These are phyloP conservation scores for Volucella inanis DNA, from an alignment of 2,888 invertebrate species.

Conservation along the genomic window DNA sequence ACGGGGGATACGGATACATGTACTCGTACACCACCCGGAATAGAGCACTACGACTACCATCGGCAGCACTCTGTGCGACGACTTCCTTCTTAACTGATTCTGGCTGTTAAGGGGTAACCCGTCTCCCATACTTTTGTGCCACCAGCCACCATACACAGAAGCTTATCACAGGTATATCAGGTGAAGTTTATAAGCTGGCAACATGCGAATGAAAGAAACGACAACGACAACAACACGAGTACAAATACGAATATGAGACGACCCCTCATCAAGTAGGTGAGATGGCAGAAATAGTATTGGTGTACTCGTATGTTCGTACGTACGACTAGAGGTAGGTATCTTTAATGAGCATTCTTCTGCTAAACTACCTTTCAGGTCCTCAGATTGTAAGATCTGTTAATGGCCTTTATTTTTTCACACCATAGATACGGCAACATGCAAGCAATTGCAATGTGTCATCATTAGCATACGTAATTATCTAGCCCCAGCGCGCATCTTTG, in stretches of 20 bases:
- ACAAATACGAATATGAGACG: too few relatives aligned
- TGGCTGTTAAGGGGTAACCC: slow-evolving; percentile 42
- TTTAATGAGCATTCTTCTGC: slow-evolving; percentile 48
- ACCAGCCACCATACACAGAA: slow-evolving; percentile 60
- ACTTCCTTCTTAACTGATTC: slow-evolving; percentile 75
- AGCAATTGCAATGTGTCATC: slow-evolving; percentile 68
- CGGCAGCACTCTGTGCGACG: slow-evolving; percentile 43
- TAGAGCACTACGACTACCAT: not conserved
- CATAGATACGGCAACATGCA: slow-evolving; percentile 48
- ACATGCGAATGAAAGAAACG: slow-evolving; percentile 76
- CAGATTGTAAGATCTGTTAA: slow-evolving; percentile 57
- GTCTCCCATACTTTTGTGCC: slow-evolving; percentile 25
- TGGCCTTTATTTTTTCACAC: slow-evolving; percentile 62
- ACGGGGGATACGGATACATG: slow-evolving; percentile 3
- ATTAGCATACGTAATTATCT: slow-evolving; percentile 72
- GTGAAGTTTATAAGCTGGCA: slow-evolving; percentile 77
- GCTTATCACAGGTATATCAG: slow-evolving; percentile 73
- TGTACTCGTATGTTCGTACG: too few relatives aligned
- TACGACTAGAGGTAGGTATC: slow-evolving; percentile 33
- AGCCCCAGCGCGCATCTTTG: slow-evolving; percentile 55
- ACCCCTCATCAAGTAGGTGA: too few relatives aligned
- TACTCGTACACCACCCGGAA: slow-evolving; percentile 1
- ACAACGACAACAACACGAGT: slow-evolving; percentile 39
- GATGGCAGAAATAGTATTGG: too few relatives aligned
- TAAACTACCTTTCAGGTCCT: slow-evolving; percentile 54